A percentile compares a stretch with the other conserved stretches of the same genome.
Conservation (phyloP, 2,797 vertebrate species). For the Pitangus sulphuratus region DNA sequence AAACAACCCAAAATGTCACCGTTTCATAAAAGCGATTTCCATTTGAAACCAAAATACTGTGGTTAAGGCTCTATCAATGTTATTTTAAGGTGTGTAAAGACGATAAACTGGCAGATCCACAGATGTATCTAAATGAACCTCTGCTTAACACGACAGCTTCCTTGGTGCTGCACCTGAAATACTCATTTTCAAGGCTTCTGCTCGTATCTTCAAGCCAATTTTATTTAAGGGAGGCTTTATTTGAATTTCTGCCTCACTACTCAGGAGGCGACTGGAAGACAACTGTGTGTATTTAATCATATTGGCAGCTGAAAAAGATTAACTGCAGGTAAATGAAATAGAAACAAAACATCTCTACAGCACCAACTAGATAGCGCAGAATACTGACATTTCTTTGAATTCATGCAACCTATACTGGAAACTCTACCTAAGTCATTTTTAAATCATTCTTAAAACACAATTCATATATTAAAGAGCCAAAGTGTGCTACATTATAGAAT, state of each 20-base stretch:
- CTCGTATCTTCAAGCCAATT: not conserved
- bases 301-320: not conserved
- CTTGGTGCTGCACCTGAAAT: not conserved
- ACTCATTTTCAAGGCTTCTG: not conserved
- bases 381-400: not conserved
- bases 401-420: not conserved
- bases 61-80: rapidly evolving
- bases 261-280: not conserved
- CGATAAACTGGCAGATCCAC: not conserved
- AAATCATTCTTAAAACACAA: not conserved
- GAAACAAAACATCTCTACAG: not conserved
- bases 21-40: not conserved
- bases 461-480: not conserved
- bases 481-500: not conserved
- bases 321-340: constrained; percentile 24
- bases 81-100: not conserved
- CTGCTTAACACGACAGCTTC: not conserved
- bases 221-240: not conserved
- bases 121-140: not conserved
- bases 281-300: not conserved
- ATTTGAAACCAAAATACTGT: not conserved
- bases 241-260: constrained; percentile 1
- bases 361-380: not conserved
- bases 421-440: not conserved
- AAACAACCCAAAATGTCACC: not conserved